Evolutionary conservation across 2,888 invertebrate species (phyloP).

Genomic region (Trichopoda pennipes): DNA sequence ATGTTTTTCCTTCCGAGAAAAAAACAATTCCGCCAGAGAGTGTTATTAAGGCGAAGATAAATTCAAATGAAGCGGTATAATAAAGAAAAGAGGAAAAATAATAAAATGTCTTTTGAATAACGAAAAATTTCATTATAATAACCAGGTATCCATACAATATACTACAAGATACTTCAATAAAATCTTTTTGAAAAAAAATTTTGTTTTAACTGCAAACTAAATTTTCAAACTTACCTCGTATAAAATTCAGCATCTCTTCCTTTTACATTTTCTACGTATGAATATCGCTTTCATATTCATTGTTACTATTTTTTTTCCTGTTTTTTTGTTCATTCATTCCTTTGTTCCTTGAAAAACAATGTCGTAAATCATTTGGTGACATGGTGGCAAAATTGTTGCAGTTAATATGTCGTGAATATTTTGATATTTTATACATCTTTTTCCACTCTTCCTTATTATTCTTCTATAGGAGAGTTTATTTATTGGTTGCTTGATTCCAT

Average conservation of each 20-base stretch:
- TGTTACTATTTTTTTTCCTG: constrained; percentile 23
- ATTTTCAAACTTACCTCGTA: background rate
- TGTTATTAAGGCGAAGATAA: too few species aligned
- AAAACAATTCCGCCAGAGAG: too few species aligned
- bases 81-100: too few species aligned
- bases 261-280: background rate
- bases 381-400: constrained; percentile 72
- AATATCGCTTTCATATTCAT: constrained; percentile 30
- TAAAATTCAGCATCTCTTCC: background rate
- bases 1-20: too few species aligned
- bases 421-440: constrained; percentile 65
- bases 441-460: background rate
- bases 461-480: constrained; percentile 25
- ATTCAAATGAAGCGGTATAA: too few species aligned
- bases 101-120: too few species aligned
- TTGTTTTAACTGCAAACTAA: too few species aligned
- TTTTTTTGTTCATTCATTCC: too few species aligned
- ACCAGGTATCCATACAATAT: too few species aligned
- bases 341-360: constrained; percentile 48
- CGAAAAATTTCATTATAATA: too few species aligned
- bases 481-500: constrained; percentile 49
- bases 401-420: constrained; percentile 70
- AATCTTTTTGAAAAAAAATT: too few species aligned
- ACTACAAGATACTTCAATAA: too few species aligned
- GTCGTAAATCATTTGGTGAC: constrained; percentile 71